Evolutionary conservation across 2,113 vertebrate genomes (phyloP).

Genomic region (Gobio gobio): DNA sequence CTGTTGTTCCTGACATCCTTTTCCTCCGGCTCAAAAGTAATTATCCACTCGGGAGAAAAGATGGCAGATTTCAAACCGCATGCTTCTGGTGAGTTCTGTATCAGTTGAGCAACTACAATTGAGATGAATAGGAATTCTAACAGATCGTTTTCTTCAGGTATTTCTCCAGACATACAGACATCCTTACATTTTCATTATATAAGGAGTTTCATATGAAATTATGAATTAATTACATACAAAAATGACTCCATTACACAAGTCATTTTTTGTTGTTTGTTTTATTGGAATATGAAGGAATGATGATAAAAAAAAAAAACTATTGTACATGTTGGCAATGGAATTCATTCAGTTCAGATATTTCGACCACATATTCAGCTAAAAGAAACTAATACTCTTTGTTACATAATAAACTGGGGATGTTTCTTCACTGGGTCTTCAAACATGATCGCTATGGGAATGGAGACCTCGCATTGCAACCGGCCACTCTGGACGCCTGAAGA

Average conservation of each 20-base stretch:
- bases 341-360: background rate
- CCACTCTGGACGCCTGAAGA: background rate
- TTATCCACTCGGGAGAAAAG: background rate
- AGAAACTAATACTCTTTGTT: background rate
- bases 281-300: conserved; percentile 6
- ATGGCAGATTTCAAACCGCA: background rate
- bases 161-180: no score
- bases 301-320: background rate
- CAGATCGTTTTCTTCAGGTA: background rate
- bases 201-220: background rate
- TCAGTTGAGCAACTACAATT: background rate
- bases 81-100: background rate
- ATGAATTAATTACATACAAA: background rate
- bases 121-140: background rate
- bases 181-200: background rate
- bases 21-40: conserved; percentile 10
- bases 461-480: background rate
- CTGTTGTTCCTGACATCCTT: background rate
- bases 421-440: background rate
- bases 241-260: background rate
- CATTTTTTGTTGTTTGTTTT: background rate
- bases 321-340: background rate
- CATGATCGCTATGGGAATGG: background rate
- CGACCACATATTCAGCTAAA: background rate
- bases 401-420: background rate